phyloP scores from a whole-genome alignment of 2,797 vertebrate genomes.

The Meda fulgida region DNA sequence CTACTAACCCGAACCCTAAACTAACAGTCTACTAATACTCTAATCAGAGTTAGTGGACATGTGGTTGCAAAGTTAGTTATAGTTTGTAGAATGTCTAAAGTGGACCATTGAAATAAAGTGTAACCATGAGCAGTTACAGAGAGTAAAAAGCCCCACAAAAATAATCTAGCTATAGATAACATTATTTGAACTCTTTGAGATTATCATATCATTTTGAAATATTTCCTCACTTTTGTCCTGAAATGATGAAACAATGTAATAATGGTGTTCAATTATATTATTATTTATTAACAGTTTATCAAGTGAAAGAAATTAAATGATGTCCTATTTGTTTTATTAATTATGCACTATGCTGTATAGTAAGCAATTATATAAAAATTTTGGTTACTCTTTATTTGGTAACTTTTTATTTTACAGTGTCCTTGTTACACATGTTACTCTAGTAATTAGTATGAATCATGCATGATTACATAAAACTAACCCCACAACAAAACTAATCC shows the following conservation, averaged over 20 bases:
- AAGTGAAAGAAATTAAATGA: not conserved
- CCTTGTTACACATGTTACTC: no score
- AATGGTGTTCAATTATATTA: not conserved
- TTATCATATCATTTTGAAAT: not conserved
- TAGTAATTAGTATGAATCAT: no score
- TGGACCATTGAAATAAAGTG: not conserved
- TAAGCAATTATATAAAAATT: not conserved
- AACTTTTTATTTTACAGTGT: no score
- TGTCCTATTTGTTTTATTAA: not conserved
- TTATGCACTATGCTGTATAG: no score
- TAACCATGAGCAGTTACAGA: not conserved
- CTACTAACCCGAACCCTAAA: not conserved
- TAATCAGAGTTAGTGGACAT: not conserved
- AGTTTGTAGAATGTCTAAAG: not conserved
- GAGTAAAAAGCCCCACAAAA: not conserved
- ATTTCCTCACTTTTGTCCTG: no score
- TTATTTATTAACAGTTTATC: not conserved
- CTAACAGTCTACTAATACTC: not conserved
- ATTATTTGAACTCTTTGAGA: not conserved
- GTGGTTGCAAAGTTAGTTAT: not conserved
- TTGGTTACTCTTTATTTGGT: no score
- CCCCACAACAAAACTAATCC: no score
- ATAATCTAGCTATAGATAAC: not conserved
- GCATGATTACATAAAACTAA: no score
- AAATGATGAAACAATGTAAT: no score